Conservation (phyloP, 2,797 vertebrate species). For the Cheracebus regulus region DNA sequence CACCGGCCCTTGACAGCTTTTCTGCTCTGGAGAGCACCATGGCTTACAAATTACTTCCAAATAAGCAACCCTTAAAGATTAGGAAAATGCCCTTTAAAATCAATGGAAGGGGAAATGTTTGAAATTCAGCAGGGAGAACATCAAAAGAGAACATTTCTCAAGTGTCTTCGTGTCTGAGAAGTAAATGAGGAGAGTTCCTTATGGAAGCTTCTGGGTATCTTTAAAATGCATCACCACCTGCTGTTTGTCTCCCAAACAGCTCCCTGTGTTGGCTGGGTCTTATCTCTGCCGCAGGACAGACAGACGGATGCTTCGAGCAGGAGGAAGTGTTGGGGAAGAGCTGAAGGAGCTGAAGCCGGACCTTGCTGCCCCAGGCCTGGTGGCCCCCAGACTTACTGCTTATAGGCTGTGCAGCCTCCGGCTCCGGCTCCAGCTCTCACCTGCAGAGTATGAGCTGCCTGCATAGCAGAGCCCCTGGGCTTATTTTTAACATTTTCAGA, state of each 20-base stretch:
- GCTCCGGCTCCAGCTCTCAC: not conserved
- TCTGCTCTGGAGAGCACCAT: not conserved
- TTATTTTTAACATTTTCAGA: conserved; percentile 41
- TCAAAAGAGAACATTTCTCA: conserved; percentile 56
- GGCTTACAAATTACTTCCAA: not conserved
- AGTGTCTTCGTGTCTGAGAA: conserved; percentile 50
- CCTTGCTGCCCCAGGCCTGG: not conserved
- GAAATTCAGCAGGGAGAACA: conserved; percentile 72
- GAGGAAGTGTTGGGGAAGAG: not conserved
- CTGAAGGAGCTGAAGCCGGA: not conserved
- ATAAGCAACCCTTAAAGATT: not conserved
- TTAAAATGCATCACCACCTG: conserved; percentile 52
- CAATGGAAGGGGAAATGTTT: conserved; percentile 62
- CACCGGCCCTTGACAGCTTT: not conserved
- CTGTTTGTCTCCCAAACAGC: not conserved
- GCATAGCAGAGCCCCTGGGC: not conserved
- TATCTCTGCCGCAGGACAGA: not conserved
- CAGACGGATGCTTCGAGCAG: not conserved
- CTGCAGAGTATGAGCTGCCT: not conserved
- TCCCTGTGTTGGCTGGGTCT: not conserved
- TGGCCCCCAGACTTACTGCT: not conserved
- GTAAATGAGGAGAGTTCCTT: conserved; percentile 69
- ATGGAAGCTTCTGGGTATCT: conserved; percentile 62
- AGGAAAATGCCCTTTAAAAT: conserved; percentile 75
- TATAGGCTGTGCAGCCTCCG: not conserved